Base-by-base conservation (phyloP, 2,888 invertebrate genomes). In the Nematopogon swammerdamellus region DNA sequence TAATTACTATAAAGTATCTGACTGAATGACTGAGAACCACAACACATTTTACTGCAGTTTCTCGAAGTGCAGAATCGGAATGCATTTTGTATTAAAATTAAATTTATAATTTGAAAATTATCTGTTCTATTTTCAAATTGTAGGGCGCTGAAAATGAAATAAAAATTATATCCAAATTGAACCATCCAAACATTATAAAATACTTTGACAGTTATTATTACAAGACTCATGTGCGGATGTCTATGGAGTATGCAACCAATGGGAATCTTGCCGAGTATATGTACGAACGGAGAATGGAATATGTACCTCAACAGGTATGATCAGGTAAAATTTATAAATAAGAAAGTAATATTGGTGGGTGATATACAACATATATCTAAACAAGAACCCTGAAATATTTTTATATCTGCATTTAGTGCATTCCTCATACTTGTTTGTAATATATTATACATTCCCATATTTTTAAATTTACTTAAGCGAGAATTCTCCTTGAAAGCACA, bases 161-260 rank as follows among this genome's bases (percentile, higher is more conserved):
- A 10, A 80, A 84, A 52, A 85, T 91, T 54, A 67, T 91, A 53
- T 85, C 88, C 51, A 82, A 84, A 57, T 68, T 91, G 53, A 79
- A 83, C 54, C 90, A 92, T 66, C 88, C 90, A 1, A 88, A 90
- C 65, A 84, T 92, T 45, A 86, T 91, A 46, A 81, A 84, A 57
- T 91, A 88, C 64, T 85, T 82, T 60, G 85, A 87, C 56, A 88
- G 85, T 61, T 88, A 84, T 60, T 72, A 85, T 44, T 80, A 82
- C 49, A 82, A 86, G 46, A 81, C 82, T 52, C 64, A 71, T 52
- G 81, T 84, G 43, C 81, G 81, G 67, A 92, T 94, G 62, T 86
- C 89, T n/a, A 93, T 94, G 93, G 92, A 94, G 68, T 93, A 89
- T 63, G 92, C 92, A 2, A 84, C 84, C 56, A 85, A 85, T 55